phyloP scores from a whole-genome alignment of 30 jellyfish, hydroid and myxozoan species.

The Chrysaora quinquecirrha region DNA sequence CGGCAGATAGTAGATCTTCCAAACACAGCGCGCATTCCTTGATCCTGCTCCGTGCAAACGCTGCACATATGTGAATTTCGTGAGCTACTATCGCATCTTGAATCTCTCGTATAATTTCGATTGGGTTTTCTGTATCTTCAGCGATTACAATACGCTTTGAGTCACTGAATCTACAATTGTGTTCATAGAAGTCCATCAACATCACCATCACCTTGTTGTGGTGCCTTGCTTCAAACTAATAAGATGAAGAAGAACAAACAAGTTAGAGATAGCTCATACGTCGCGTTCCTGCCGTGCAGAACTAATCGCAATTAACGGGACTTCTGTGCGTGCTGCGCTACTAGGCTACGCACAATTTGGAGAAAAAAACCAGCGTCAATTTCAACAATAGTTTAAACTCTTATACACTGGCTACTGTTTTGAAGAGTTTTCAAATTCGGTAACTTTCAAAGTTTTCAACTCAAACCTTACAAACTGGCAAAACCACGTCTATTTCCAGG shows the following conservation, averaged over 20 bases:
- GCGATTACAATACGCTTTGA: constrained; percentile 44
- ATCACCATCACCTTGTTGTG: constrained; percentile 70
- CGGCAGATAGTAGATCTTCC: constrained; percentile 57
- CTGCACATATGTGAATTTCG: constrained; percentile 54
- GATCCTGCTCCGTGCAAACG: constrained; percentile 72
- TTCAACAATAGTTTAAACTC: no score
- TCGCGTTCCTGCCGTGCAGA: no score
- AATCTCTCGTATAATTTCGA: constrained; percentile 49
- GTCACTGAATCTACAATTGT: constrained; percentile 76
- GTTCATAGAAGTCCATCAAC: constrained; percentile 79
- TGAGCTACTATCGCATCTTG: constrained; percentile 67
- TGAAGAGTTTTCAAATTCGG: no score
- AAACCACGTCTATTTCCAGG: no score
- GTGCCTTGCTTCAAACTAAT: constrained; percentile 66
- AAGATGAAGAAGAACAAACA: not conserved
- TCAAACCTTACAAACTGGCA: no score
- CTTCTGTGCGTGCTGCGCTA: no score
- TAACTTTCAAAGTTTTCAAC: no score
- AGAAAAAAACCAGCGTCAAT: no score
- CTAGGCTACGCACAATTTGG: no score
- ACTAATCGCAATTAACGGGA: no score
- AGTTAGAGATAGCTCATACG: no score
- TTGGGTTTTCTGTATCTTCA: constrained; percentile 57
- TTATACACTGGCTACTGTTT: no score
- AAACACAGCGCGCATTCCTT: constrained; percentile 64